Evolutionary conservation across 2,113 vertebrate species (phyloP), one percentile per base, ranked within the genome.

Genomic region (Maccullochella peelii): DNA sequence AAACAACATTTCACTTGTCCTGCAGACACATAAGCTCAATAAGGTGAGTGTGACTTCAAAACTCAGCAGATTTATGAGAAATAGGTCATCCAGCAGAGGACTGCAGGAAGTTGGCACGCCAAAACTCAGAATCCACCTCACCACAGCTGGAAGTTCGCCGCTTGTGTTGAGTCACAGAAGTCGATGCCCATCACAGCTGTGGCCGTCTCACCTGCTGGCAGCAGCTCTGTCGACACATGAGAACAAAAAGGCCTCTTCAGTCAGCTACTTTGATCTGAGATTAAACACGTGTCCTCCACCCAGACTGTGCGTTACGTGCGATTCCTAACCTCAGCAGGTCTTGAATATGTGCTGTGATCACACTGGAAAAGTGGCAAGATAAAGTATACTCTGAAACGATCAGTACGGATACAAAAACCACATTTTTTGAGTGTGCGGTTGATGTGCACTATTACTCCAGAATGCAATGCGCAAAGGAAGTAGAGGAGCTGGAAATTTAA

Each of bases 101-200:
- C 55, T 1, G 47, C 44, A 23, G 62, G 18, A 21, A 6, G 23
- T 2, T 12, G n/a, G 30, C 7, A 62, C 38, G 10, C 7, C 10
- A 1, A 69, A 68, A 62, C 33, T 54, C 27, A 38, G 10, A 73
- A 30, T 54, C 63, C 18, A 0, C 57, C 96, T 95, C 88, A 99
- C 98, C 98, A 99, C 66, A 99, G 95, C 94, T 99, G 98, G 95
- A 99, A 99, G 95, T 98, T 99, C 57, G 98, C 98, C 0, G 96
- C 97, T 91, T 99, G 98, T 12, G 98, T 99, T 1, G 98, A 99
- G 89, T 99, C 98, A 0, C 97, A 99, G 94, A 99, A 99, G 88
- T 99, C 97, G 12, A 99, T 98, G 83, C 98, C 98, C 97, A 99
- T 97, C 78, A 97, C 94, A 11, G 96, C 96, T 0, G 87, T 96